Base-by-base conservation (phyloP, 2,797 vertebrate species). In the Anniella stebbinsi region DNA sequence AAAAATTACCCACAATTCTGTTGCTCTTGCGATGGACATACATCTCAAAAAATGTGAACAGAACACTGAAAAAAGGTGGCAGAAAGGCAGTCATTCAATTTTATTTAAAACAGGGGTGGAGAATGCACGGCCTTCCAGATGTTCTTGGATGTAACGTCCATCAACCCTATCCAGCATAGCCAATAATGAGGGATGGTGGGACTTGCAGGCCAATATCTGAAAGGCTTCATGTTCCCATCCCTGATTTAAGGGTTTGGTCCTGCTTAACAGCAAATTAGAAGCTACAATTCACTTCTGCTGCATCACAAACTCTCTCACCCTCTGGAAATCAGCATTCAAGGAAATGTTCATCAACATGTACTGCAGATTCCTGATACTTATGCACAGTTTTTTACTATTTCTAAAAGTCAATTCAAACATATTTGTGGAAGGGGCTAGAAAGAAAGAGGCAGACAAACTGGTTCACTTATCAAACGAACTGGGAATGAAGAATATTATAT, bases 401-500 rank as follows among this genome's bases (percentile, higher is more conserved):
- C 94, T 86, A 63, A 90, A 89, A 95, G 87, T 92, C 87, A 60
- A 66, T 93, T 73, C 75, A 73, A 87, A 87, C 36, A 48, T 73
- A 23, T 92, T 63, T 85, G 36, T 91, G 84, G 88, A 86, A 86
- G 90, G 83, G 87, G 48, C 86, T 87, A 90, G 91, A 82, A 36
- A 88, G 80, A 84, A 45, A 89, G 87, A 90, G 33, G 95, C 36
- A 91, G 86, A 96, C 89, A 90, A 96, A 88, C n/a, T 81, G 86
- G 90, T 85, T 96, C 89, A 25, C 73, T 93, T 94, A 93, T 95
- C 92, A 95, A 90, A 93, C 80, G 92, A 87, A 94, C 82, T 12
- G 91, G 63, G 92, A 96, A 83, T 1, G 12, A 77, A 92, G 93
- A 92, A 87, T 38, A 67, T 89, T 90, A 21, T 84, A 41, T 93